phyloP scores from a whole-genome alignment of 1,140 invertebrate genomes.

The Cardiocondyla obscurior region DNA sequence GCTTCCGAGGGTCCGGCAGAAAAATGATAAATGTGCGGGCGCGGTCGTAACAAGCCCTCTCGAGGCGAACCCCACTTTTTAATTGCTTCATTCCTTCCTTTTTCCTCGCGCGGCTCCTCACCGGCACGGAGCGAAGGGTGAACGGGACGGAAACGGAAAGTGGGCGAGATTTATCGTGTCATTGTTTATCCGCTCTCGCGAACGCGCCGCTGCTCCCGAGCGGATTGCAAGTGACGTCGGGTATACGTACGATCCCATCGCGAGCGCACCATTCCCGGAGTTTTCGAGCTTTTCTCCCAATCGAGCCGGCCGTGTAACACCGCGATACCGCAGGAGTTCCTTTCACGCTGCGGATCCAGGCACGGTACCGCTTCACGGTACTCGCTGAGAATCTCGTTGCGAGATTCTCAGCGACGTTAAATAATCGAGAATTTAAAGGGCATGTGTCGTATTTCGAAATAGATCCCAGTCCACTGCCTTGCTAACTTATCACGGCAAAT shows the following conservation, averaged over 20 bases:
- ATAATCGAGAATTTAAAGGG: background rate
- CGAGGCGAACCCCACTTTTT: constrained; percentile 80
- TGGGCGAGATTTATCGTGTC: constrained; percentile 66
- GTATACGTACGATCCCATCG: constrained; percentile 51
- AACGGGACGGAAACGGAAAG: constrained; percentile 36
- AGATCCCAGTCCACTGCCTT: too few species aligned
- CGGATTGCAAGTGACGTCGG: constrained; percentile 59
- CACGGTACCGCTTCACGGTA: background rate
- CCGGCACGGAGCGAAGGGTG: background rate
- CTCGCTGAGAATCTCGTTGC: background rate
- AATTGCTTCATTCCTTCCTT: constrained; percentile 75
- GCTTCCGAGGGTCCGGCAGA: constrained; percentile 65
- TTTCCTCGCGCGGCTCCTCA: constrained; percentile 19
- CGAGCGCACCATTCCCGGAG: constrained; percentile 35
- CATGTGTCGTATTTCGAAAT: background rate
- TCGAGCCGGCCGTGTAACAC: constrained; percentile 19
- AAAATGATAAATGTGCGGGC: constrained; percentile 80
- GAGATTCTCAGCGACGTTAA: background rate
- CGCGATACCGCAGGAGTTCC: constrained; percentile 4
- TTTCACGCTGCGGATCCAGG: background rate
- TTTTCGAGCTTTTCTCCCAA: constrained; percentile 36
- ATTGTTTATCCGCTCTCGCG: constrained; percentile 63
- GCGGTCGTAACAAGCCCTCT: constrained; percentile 79
- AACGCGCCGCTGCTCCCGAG: constrained; percentile 21
- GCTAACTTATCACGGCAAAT: too few species aligned